A percentile compares a stretch with the other conserved stretches of the same genome.
Conservation (phyloP, 37 sponge, comb jelly and placozoan species). For the Ephydatia muelleri region DNA sequence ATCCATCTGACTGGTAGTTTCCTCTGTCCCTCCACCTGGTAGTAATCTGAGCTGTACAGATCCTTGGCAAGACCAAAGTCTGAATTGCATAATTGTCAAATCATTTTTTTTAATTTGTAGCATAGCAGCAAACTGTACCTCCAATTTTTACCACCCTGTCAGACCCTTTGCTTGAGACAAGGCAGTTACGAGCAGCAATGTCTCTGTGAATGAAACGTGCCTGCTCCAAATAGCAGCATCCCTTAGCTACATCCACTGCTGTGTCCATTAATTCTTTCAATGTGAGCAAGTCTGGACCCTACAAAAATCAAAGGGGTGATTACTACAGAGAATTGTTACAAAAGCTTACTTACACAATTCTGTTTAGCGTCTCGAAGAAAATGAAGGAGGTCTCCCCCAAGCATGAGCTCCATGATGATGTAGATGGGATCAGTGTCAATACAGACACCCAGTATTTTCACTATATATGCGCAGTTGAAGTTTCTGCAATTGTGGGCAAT, state of each 20-base stretch:
- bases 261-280: conserved; percentile 64
- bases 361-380: conserved; percentile 73
- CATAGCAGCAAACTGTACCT: too few species aligned
- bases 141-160: conserved; percentile 88
- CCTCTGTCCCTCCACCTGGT: conserved; percentile 83
- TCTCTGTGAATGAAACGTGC: conserved; percentile 86
- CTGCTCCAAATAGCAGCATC: conserved; percentile 75
- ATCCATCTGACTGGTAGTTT: conserved; percentile 89
- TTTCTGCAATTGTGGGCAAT: conserved; percentile 30
- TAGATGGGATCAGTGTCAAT: conserved; percentile 77
- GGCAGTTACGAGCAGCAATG: conserved; percentile 83
- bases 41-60: conserved; percentile 83
- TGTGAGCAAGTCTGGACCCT: conserved; percentile 82
- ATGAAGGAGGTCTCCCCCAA: conserved; percentile 75
- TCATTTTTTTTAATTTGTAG: too few species aligned
- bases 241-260: conserved; percentile 69
- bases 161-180: conserved; percentile 78
- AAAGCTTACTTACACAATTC: conserved; percentile 48
- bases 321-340: too few species aligned
- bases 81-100: not conserved
- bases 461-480: conserved; percentile 72
- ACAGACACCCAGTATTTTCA: conserved; percentile 81
- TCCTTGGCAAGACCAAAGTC: conserved; percentile 88
- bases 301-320: not conserved
- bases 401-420: conserved; percentile 91